A percentile compares a stretch with the other conserved stretches of the same genome.
Conservation (phyloP, 2,113 vertebrate species). For the Sorex fumeus region DNA sequence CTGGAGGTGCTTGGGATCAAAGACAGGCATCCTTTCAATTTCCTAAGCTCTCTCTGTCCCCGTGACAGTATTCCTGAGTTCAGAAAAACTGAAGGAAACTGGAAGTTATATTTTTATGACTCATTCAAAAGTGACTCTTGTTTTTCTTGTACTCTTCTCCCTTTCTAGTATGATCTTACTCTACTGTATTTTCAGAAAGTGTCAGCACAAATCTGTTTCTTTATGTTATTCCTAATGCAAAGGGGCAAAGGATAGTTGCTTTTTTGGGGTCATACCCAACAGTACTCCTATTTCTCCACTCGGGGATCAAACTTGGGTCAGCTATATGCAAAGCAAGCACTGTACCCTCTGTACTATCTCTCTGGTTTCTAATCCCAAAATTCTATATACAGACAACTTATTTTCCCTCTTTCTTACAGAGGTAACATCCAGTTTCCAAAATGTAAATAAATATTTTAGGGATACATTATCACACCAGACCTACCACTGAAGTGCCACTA, state of each 20-base stretch:
- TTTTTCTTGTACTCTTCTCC: neutral
- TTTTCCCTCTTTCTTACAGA: neutral
- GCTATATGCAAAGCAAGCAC: no score
- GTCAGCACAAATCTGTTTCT: neutral
- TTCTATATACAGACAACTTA: constrained; percentile 28
- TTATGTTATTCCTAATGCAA: neutral
- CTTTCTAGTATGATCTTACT: neutral
- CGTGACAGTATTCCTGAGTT: neutral
- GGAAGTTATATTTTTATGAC: neutral
- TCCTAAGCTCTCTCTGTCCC: no score
- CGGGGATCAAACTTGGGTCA: no score
- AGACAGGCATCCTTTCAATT: no score
- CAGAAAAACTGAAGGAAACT: constrained; percentile 4
- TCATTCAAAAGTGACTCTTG: neutral
- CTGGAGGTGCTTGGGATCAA: no score
- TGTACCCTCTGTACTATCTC: no score
- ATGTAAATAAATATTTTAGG: no score
- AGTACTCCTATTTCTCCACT: no score
- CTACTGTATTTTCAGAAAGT: constrained; percentile 48
- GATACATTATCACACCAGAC: no score
- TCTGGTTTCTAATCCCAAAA: neutral
- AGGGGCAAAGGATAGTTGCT: neutral
- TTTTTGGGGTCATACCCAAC: no score
- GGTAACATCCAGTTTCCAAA: neutral
- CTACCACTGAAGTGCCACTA: no score